Base-by-base conservation (phyloP, 2,113 vertebrate genomes). In the Papio anubis region DNA sequence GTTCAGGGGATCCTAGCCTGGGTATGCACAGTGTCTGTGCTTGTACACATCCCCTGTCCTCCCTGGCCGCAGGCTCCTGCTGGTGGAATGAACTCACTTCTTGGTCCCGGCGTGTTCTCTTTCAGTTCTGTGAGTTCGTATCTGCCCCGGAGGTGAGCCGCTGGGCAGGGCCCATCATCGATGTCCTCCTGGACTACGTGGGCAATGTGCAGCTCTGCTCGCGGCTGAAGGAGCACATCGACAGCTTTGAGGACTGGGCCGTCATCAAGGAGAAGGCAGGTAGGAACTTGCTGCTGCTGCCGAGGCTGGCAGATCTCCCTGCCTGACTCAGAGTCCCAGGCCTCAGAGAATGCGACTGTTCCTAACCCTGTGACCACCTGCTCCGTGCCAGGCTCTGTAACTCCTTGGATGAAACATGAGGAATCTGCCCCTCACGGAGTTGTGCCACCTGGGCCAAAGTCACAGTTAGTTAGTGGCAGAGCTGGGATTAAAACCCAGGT, bases 111-210 rank as follows among this genome's bases (percentile, higher is more conserved):
- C 96, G 14, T 83, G 96, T 94, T 97, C 66, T 90, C 76, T 98
- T 97, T 23, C 98, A 99, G 99, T 99, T 99, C 98, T 99, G 99
- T 95, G 99, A 99, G 98, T 99, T 99, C 99, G 98, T 99, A 96
- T 99, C 99, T 0, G 97, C 99, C n/a, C 98, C 99, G 0, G 98
- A 99, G 86, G 98, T 99, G 93, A 99, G 98, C 97, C 98, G 99
- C 95, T 99, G 99, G 99, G 99, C 99, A 0, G 99, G 99, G n/a
- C 99, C 99, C 0, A 98, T 99, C 94, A 98, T 99, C 0, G 99
- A 99, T n/a, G 93, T 99, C 97, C 99, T 99, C 40, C 98, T 99
- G 98, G 99, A 99, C 98, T 99, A 99, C 0, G 99, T 99, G 59
- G 99, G 99, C 66, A 99, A 99, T 0, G 99, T 99, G 95, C 99